These are phyloP conservation scores for Scaptomyza hsui DNA, from an alignment of 1,140 invertebrate genomes.

Conservation along the genomic window DNA sequence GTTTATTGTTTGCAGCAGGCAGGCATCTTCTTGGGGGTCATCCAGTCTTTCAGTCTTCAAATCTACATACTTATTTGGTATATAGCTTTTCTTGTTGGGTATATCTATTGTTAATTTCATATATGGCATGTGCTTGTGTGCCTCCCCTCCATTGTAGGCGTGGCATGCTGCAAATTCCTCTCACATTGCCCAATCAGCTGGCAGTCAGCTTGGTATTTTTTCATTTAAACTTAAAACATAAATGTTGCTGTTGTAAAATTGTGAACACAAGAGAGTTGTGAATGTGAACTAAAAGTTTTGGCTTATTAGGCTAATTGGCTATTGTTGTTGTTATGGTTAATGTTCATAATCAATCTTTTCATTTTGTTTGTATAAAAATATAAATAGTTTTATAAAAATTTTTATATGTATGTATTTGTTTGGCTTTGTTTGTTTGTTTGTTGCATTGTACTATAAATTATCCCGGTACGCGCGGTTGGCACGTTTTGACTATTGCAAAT, in stretches of 20 bases:
- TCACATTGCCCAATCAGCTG: conserved; percentile 5
- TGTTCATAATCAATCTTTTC: conserved; percentile 41
- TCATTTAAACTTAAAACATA: conserved; percentile 59
- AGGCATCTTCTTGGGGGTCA: conserved; percentile 62
- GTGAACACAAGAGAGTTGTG: conserved; percentile 53
- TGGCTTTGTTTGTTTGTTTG: conserved; percentile 56
- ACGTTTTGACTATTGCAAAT: conserved; percentile 83
- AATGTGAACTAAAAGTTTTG: conserved; percentile 73
- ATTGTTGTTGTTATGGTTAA: conserved; percentile 64
- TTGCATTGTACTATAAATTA: conserved; percentile 85
- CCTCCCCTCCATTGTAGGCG: conserved; percentile 1
- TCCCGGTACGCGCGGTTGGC: conserved; percentile 75
- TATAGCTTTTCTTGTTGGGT: conserved; percentile 24
- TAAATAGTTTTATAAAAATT: conserved; percentile 83
- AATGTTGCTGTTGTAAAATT: conserved; percentile 76
- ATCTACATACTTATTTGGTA: background rate
- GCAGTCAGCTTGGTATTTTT: conserved; percentile 48
- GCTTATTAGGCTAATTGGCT: conserved; percentile 80
- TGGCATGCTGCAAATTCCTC: conserved; percentile 9
- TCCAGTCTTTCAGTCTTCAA: conserved; percentile 45
- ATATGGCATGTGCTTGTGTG: conserved; percentile 41
- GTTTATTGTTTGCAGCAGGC: conserved; percentile 40
- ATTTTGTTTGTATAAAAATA: conserved; percentile 80
- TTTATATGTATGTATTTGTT: conserved; percentile 65
- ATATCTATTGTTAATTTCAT: conserved; percentile 57